Conservation (phyloP, 23 tunicate genomes). For the Trididemnum clinides region DNA sequence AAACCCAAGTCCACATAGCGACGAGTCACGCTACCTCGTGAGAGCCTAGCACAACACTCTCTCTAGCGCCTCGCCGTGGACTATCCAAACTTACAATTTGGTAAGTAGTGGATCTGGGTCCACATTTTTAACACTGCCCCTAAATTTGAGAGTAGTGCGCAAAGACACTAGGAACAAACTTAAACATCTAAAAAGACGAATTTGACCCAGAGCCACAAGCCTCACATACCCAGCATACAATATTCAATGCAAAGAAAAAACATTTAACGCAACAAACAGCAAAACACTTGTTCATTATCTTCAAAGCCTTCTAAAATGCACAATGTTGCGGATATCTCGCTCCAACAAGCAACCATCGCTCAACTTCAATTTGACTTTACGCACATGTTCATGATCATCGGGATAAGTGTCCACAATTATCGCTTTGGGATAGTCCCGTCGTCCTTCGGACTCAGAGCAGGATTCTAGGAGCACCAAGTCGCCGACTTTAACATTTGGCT, state of each 20-base stretch:
- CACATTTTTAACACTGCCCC: background rate
- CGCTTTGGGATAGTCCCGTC: conserved; percentile 20
- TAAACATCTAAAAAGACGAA: background rate
- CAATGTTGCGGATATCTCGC: conserved; percentile 1
- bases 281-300: background rate
- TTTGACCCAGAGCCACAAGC: background rate
- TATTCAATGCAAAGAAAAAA: background rate
- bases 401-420: background rate
- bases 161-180: background rate
- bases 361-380: background rate
- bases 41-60: too few relatives aligned
- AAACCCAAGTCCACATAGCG: too few relatives aligned
- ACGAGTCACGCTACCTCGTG: too few relatives aligned
- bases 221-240: background rate
- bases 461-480: background rate
- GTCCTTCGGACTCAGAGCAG: background rate
- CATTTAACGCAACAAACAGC: background rate
- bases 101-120: background rate
- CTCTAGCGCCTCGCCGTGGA: too few relatives aligned
- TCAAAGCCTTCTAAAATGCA: background rate
- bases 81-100: too few relatives aligned
- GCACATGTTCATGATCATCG: conserved; percentile 1
- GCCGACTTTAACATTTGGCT: background rate
- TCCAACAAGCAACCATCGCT: background rate
- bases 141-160: background rate